These are phyloP conservation scores for Stegodyphus dumicola DNA, from an alignment of 1,140 invertebrate genomes.

Conservation along the genomic window DNA sequence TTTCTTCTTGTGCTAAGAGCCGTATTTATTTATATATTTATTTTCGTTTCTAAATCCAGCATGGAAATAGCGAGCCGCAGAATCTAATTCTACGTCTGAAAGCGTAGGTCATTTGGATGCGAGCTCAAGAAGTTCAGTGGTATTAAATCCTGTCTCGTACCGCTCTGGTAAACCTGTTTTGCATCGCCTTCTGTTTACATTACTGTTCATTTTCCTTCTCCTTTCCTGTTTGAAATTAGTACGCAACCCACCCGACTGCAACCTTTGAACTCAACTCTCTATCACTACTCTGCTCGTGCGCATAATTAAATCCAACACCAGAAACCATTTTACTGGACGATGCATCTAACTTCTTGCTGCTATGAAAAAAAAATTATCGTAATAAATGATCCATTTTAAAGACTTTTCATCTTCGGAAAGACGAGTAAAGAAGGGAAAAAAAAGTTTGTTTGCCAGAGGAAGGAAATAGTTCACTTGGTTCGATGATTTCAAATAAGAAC, in stretches of 20 bases:
- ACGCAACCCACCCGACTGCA: not conserved
- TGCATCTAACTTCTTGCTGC: not conserved
- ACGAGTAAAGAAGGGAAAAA: no score
- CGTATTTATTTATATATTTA: no score
- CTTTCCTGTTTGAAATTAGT: not conserved
- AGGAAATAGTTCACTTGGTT: no score
- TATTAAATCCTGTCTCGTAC: no score
- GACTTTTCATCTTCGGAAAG: not conserved
- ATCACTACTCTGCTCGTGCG: not conserved
- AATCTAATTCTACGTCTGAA: no score
- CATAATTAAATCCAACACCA: constrained; percentile 24
- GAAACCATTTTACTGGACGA: not conserved
- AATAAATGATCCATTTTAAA: constrained; percentile 16
- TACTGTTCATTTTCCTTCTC: not conserved
- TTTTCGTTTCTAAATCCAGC: no score
- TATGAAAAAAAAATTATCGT: not conserved
- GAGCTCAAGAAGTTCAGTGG: no score
- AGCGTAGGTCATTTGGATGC: no score
- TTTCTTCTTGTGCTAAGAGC: no score
- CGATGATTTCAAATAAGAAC: no score
- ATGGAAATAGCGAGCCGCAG: no score
- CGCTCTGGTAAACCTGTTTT: not conserved
- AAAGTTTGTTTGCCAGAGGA: no score
- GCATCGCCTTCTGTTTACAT: not conserved
- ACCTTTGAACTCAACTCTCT: constrained; percentile 13